Evolutionary conservation across 2,888 invertebrate genomes (phyloP).

Genomic region (Drosophila crucigera): DNA sequence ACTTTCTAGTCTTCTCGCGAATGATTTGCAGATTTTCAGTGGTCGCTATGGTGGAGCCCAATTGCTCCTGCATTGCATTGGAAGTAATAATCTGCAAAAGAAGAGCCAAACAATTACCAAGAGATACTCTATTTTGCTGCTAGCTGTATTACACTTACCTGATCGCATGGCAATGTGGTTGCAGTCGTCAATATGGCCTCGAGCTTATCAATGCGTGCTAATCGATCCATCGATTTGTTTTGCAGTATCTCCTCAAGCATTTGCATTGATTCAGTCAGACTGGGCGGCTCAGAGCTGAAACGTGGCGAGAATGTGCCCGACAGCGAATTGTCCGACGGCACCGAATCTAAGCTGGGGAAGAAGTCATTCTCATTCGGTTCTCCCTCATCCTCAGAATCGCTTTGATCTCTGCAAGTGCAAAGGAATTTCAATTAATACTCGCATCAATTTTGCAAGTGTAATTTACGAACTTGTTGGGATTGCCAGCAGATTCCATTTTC

Average conservation of each 20-base stretch:
- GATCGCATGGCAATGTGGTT: conserved; percentile 89
- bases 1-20: conserved; percentile 84
- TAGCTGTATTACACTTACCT: conserved; percentile 65
- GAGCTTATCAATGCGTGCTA: conserved; percentile 94
- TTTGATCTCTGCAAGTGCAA: conserved; percentile 87
- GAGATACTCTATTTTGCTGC: background rate
- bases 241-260: conserved; percentile 94
- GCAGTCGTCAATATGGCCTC: conserved; percentile 94
- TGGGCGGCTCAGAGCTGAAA: conserved; percentile 91
- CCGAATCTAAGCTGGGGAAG: conserved; percentile 92
- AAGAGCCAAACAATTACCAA: background rate
- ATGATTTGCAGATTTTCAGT: conserved; percentile 85
- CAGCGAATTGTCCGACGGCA: conserved; percentile 90
- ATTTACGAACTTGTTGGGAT: conserved; percentile 87
- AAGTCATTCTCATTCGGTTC: conserved; percentile 89
- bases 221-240: conserved; percentile 92
- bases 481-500: conserved; percentile 92
- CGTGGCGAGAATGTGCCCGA: conserved; percentile 90
- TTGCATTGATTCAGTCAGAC: conserved; percentile 95
- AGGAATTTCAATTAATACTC: background rate
- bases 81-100: conserved; percentile 80
- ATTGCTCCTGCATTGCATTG: conserved; percentile 83
- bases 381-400: conserved; percentile 90
- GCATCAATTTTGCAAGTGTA: too few relatives aligned
- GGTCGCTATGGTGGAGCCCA: conserved; percentile 83